These are phyloP conservation scores for Dusona sp. DNA, from an alignment of 2,888 invertebrate species.

Conservation along the genomic window DNA sequence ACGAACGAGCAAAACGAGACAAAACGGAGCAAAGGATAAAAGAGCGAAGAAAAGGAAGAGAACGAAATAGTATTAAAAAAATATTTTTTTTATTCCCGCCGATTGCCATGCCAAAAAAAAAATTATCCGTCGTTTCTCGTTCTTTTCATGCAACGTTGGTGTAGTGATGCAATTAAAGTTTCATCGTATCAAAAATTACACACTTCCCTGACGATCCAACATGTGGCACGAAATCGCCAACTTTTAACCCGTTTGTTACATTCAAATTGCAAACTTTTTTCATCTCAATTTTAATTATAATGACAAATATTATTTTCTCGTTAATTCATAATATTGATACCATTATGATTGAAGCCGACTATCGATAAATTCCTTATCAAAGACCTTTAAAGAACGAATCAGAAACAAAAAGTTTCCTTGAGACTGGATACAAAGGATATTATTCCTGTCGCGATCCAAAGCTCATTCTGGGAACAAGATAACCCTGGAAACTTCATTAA, in stretches of 20 bases:
- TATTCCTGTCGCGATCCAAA: not conserved
- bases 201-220: not conserved
- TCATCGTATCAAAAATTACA: slow-evolving; percentile 13
- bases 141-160: not conserved
- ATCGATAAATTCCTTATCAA: not conserved
- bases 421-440: not conserved
- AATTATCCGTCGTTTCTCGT: slow-evolving; percentile 20
- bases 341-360: not conserved
- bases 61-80: slow-evolving; percentile 15
- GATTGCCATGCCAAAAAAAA: slow-evolving; percentile 21
- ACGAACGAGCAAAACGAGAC: slow-evolving; percentile 24
- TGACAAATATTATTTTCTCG: not conserved
- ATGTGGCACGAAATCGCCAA: not conserved
- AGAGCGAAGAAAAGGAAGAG: not conserved
- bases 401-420: not conserved
- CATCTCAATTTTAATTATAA: not conserved
- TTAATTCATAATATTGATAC: not conserved
- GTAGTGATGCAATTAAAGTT: slow-evolving; percentile 5
- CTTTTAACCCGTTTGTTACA: not conserved
- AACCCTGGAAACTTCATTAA: not conserved
- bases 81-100: slow-evolving; percentile 7
- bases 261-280: not conserved
- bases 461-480: not conserved
- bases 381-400: not conserved
- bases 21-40: slow-evolving; percentile 29